phyloP scores from a whole-genome alignment of 1,140 invertebrate genomes.

The Andricus grossulariae region DNA sequence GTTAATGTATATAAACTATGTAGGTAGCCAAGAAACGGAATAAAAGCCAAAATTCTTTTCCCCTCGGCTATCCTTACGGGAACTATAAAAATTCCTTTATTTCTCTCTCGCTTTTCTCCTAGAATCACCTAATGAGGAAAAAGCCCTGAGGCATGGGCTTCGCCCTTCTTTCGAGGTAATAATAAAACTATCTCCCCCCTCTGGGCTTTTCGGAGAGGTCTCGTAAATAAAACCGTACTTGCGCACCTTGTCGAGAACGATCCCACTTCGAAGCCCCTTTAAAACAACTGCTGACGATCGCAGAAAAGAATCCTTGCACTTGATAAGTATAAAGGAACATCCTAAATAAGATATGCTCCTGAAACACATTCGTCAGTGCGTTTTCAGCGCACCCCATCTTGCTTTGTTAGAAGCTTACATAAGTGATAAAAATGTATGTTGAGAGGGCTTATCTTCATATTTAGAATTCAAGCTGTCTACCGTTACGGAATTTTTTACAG shows the following conservation, averaged over 20 bases:
- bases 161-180: constrained; percentile 48
- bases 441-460: neutral
- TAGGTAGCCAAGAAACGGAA: too few species aligned
- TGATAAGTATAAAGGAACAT: neutral
- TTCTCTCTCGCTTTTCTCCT: too few species aligned
- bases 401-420: too few species aligned
- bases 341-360: constrained; percentile 30
- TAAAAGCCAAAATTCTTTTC: too few species aligned
- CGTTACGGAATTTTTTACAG: too few species aligned
- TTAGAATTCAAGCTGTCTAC: neutral
- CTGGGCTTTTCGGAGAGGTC: constrained; percentile 39
- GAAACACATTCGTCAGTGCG: constrained; percentile 45
- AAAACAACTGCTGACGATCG: too few species aligned
- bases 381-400: neutral
- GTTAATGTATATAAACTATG: too few species aligned
- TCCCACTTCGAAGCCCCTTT: neutral
- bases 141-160: constrained; percentile 48
- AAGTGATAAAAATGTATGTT: constrained; percentile 32
- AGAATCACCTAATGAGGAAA: constrained; percentile 49
- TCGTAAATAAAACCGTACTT: neutral
- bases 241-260: constrained; percentile 33
- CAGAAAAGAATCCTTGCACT: too few species aligned
- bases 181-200: constrained; percentile 41
- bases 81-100: too few species aligned
- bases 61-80: too few species aligned